Conservation (phyloP, 2,113 vertebrate species). For the Edolisoma coerulescens region DNA sequence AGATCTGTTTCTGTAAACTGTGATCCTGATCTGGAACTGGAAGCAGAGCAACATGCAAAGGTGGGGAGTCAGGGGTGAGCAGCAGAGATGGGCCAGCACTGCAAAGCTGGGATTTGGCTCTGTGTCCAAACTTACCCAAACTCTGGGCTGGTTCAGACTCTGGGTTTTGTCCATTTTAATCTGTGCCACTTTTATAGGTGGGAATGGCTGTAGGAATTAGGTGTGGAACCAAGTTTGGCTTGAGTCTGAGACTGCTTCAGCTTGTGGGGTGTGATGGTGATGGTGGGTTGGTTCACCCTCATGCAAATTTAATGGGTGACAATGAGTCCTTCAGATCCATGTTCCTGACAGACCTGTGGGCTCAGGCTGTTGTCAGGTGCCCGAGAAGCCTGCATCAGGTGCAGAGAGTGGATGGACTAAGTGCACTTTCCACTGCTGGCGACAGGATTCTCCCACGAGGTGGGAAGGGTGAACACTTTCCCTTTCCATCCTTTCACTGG, state of each 20-base stretch:
- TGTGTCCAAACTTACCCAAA: background rate
- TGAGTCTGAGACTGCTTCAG: background rate
- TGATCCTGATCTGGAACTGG: background rate
- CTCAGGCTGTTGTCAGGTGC: background rate
- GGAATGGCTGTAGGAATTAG: background rate
- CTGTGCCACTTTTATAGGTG: background rate
- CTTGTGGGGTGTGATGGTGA: background rate
- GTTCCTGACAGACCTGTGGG: background rate
- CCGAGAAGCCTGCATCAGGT: background rate
- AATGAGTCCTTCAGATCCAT: background rate
- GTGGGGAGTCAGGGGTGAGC: background rate
- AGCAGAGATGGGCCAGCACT: background rate
- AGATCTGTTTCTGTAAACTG: background rate
- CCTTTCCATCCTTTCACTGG: background rate
- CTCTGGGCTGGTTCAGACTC: background rate
- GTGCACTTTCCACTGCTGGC: constrained; percentile 24
- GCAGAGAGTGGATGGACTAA: background rate
- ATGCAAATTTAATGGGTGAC: background rate
- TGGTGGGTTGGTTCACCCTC: background rate
- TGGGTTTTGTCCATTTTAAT: background rate
- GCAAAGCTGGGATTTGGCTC: background rate
- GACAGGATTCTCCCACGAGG: accelerated
- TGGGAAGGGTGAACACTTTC: background rate
- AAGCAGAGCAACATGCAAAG: background rate
- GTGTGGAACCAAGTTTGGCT: background rate